phyloP scores from a whole-genome alignment of 1,140 invertebrate species.

The Platorchestia sp. region DNA sequence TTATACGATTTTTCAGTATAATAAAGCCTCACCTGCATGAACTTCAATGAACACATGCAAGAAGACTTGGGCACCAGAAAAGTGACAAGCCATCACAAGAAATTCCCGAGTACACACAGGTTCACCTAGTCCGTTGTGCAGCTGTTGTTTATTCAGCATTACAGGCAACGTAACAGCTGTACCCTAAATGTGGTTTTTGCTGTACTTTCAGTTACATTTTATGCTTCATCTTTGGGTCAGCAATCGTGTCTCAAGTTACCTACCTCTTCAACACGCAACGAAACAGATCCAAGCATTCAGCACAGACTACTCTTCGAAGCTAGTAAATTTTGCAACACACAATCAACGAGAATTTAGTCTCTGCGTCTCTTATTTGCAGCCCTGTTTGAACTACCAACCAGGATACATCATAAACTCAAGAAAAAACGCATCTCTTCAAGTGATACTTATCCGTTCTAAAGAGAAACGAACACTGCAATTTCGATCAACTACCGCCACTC shows the following conservation, averaged over 20 bases:
- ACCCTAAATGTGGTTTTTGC: not conserved
- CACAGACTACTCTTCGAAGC: not conserved
- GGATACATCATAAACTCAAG: not conserved
- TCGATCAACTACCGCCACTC: not conserved
- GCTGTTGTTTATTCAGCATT: not conserved
- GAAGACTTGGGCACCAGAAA: not conserved
- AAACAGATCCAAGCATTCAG: not conserved
- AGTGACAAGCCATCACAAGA: not conserved
- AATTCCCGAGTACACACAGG: not conserved
- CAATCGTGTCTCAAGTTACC: too few relatives aligned
- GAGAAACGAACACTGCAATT: not conserved
- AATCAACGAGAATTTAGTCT: not conserved
- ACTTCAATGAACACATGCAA: not conserved
- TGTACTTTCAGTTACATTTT: not conserved
- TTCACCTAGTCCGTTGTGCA: not conserved
- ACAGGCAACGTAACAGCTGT: not conserved
- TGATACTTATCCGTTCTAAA: not conserved
- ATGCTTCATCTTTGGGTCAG: not conserved
- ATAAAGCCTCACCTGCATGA: not conserved
- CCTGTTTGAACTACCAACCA: not conserved
- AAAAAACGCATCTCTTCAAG: not conserved
- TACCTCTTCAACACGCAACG: not conserved
- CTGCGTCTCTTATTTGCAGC: not conserved
- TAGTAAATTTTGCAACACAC: not conserved
- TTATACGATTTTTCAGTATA: not conserved